These are phyloP conservation scores for Stegodyphus dumicola DNA, from an alignment of 1,140 invertebrate species.

Conservation along the genomic window DNA sequence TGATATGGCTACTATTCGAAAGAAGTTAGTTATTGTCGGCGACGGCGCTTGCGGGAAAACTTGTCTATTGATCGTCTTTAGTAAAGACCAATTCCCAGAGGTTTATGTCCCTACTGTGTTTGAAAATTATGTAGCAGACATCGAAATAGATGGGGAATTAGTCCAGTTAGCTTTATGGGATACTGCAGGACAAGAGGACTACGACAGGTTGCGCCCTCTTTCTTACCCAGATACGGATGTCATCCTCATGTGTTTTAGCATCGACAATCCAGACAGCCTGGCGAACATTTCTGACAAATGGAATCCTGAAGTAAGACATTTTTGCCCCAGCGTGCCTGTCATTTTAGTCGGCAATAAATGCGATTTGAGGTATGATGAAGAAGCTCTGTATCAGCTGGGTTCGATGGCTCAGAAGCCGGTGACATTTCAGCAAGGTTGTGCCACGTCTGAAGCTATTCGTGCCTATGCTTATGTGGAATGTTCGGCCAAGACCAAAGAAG, in stretches of 20 bases:
- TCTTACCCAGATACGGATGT: slow-evolving; percentile 98
- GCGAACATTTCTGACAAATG: slow-evolving; percentile 99
- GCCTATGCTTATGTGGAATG: background rate
- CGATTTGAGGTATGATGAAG: slow-evolving; percentile 66
- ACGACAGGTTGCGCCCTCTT: slow-evolving; percentile 93
- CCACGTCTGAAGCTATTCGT: background rate
- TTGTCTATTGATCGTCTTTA: slow-evolving; percentile 68
- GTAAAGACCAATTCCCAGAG: slow-evolving; percentile 67
- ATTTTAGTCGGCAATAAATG: slow-evolving; percentile 99
- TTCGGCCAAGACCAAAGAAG: background rate
- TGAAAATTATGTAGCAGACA: slow-evolving; percentile 62
- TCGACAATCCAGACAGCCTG: slow-evolving; percentile 95
- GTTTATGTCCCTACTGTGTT: slow-evolving; percentile 69
- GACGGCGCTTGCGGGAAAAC: slow-evolving; percentile 68
- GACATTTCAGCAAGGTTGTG: background rate
- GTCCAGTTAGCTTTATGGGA: slow-evolving; percentile 97
- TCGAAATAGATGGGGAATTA: background rate
- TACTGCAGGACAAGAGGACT: slow-evolving; percentile 98
- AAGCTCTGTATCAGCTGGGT: background rate
- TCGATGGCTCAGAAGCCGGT: background rate
- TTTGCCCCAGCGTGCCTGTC: slow-evolving; percentile 97
- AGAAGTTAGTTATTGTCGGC: slow-evolving; percentile 68
- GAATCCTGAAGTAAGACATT: slow-evolving; percentile 98
- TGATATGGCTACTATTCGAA: slow-evolving; percentile 69
- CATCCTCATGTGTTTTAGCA: slow-evolving; percentile 97